Percentiles rank a stretch among this genome's conserved stretches.
These are phyloP conservation scores for Drosophila pseudotalamancana DNA, from an alignment of 2,888 invertebrate genomes.

Conservation along the genomic window DNA sequence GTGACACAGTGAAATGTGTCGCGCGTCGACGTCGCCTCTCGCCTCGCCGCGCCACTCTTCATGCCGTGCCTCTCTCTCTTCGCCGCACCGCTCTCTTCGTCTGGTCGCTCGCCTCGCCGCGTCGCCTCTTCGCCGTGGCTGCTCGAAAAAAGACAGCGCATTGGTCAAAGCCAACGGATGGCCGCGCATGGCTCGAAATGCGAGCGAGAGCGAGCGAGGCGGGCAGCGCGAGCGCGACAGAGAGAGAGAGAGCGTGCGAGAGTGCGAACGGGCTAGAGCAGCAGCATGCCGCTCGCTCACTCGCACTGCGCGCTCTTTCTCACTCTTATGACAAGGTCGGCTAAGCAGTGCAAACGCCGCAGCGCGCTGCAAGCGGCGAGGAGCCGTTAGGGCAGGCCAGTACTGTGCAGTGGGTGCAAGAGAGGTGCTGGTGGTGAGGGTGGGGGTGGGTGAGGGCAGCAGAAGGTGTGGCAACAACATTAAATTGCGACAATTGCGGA, in stretches of 20 bases:
- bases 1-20: slow-evolving; percentile 59
- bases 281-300: background rate
- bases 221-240: background rate
- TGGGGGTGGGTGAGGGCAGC: background rate
- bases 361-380: slow-evolving; percentile 3
- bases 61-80: slow-evolving; percentile 5
- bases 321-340: slow-evolving; percentile 36
- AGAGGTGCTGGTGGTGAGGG: background rate
- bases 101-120: slow-evolving; percentile 4
- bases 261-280: slow-evolving; percentile 3
- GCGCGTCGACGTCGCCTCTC: slow-evolving; percentile 23
- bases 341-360: slow-evolving; percentile 39
- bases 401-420: too few relatives aligned
- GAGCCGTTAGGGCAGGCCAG: too few relatives aligned
- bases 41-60: slow-evolving; percentile 7
- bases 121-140: slow-evolving; percentile 5
- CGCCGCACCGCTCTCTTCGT: slow-evolving; percentile 1
- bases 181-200: slow-evolving; percentile 64
- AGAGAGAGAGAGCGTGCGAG: background rate
- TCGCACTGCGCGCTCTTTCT: slow-evolving; percentile 32
- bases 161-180: slow-evolving; percentile 68
- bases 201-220: slow-evolving; percentile 4
- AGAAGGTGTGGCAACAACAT: slow-evolving; percentile 5
- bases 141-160: slow-evolving; percentile 56
- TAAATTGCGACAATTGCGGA: slow-evolving; percentile 55